Evolutionary conservation across 2,888 invertebrate genomes (phyloP), one percentile per base, ranked within the genome.

Genomic region (Spodoptera exigua): DNA sequence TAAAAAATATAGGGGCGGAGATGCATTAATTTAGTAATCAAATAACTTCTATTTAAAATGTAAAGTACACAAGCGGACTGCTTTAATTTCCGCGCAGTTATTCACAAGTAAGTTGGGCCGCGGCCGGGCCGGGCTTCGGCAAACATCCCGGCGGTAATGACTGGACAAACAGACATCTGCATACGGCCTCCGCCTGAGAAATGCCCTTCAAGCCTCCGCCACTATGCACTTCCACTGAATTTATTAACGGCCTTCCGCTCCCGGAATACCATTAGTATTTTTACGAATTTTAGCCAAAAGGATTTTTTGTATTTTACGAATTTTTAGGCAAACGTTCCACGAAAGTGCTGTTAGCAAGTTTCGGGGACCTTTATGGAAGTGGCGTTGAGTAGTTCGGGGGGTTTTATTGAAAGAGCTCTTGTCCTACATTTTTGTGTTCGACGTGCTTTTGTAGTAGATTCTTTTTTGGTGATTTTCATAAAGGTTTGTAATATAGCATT

Each of bases 111-210:
- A 68, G 64, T 79, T 79, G 75, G 69, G 71, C 77, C 79, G 63
- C 51, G 59, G 63, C 60, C 59, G 61, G 70, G 62, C 65, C 66
- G 74, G 76, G 69, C 74, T 65, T 61, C 68, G 48, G 84, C 85
- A 86, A 87, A 89, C 84, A 85, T 84, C 85, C 85, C 83, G 82
- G 83, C 89, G 83, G 88, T 95, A 95, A 95, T 95, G 94, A 95
- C 94, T 95, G 92, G 89, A 89, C 95, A 95, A 95, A 95, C 94
- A 95, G 88, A 88, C 92, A 95, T 95, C 95, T 95, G 94, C 95
- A 95, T 95, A 95, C 86, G 81, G 76, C 85, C 84, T 78, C 79
- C 76, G 80, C 65, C 74, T 70, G 74, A 74, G 81, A 78, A 79
- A 78, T 70, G 74, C 75, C 74, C 61, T 65, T 63, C 51, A 60